These are phyloP conservation scores for Stomorhina lunata DNA, from an alignment of 2,888 invertebrate genomes.

Conservation along the genomic window DNA sequence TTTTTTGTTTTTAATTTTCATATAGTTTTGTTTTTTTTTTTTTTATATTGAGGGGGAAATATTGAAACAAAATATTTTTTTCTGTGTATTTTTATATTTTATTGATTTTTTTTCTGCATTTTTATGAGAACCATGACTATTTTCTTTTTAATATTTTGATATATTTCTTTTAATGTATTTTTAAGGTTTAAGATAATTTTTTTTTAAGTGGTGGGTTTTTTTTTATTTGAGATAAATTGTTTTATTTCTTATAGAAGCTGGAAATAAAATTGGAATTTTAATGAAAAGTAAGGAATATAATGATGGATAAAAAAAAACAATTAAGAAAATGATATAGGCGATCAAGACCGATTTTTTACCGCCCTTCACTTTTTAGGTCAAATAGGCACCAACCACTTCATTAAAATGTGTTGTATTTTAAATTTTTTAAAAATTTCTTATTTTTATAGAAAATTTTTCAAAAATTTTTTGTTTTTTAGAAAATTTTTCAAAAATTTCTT, in stretches of 20 bases:
- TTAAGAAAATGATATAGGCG: too few relatives aligned
- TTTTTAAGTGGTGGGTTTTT: constrained; percentile 51
- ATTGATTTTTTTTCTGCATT: constrained; percentile 34
- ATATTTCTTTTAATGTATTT: constrained; percentile 48
- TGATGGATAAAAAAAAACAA: too few relatives aligned
- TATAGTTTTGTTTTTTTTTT: constrained; percentile 15
- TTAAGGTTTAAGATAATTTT: constrained; percentile 34
- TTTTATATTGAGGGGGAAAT: not conserved
- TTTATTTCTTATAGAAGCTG: not conserved
- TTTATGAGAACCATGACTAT: constrained; percentile 48
- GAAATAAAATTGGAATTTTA: not conserved
- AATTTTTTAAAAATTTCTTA: too few relatives aligned
- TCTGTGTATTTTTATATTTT: constrained; percentile 56
- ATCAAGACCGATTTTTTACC: too few relatives aligned
- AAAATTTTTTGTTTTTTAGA: too few relatives aligned
- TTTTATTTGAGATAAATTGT: constrained; percentile 43
- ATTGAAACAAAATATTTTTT: constrained; percentile 32
- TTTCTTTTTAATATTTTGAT: constrained; percentile 27
- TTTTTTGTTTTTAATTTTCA: constrained; percentile 24
- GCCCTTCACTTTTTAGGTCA: too few relatives aligned
- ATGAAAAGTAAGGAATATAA: not conserved
- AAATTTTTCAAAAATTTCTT: too few relatives aligned
- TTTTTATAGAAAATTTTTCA: too few relatives aligned
- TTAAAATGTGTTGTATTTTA: too few relatives aligned
- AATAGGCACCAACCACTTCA: too few relatives aligned